Percentiles rank a stretch among this genome's conserved stretches.
These are phyloP conservation scores for Panorpa germanica DNA, from an alignment of 2,888 invertebrate genomes.

Conservation along the genomic window DNA sequence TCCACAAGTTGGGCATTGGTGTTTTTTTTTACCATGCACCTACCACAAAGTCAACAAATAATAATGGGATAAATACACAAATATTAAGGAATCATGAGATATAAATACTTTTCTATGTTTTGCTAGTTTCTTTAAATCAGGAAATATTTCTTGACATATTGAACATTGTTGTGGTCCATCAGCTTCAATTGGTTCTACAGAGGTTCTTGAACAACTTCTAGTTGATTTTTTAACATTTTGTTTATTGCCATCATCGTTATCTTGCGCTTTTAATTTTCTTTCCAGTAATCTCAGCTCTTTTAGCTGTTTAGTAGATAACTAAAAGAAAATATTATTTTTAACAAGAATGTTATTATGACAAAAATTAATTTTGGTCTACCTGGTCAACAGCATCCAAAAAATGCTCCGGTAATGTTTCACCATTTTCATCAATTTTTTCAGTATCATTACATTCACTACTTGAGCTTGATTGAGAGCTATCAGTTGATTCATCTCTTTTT, in stretches of 20 bases:
- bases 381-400: no score
- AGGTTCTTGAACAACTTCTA: neutral
- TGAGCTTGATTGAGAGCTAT: no score
- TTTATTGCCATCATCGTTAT: neutral
- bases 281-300: no score
- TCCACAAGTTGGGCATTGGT: conserved; percentile 10
- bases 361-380: conserved; percentile 7
- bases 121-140: no score
- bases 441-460: no score
- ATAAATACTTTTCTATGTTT: no score
- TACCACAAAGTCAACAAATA: no score
- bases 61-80: no score
- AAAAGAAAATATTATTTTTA: neutral
- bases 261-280: neutral
- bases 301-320: conserved; percentile 2
- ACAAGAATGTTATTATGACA: neutral
- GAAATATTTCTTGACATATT: neutral
- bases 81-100: no score
- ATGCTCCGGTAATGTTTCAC: no score
- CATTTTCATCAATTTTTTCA: no score
- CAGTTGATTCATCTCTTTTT: no score
- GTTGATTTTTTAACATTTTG: neutral
- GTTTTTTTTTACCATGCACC: conserved; percentile 4
- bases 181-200: neutral
- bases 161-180: neutral